Percentiles rank a stretch among this genome's conserved stretches.
These are phyloP conservation scores for Gastrophryne carolinensis DNA, from an alignment of 2,797 vertebrate genomes.

Conservation along the genomic window DNA sequence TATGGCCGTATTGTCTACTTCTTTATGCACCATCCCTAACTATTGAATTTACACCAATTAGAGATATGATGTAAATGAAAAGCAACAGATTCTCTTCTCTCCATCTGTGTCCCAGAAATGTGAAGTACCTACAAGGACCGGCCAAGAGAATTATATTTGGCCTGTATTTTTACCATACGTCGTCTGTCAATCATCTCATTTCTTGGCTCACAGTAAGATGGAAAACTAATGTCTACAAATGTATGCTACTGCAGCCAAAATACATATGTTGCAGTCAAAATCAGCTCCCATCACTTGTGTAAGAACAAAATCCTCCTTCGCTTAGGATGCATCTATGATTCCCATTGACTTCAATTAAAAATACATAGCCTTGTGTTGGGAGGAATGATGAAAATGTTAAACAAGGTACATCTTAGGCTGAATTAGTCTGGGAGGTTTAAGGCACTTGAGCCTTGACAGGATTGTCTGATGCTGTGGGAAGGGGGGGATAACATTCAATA, in stretches of 20 bases:
- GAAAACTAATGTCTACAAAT: neutral
- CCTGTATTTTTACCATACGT: neutral
- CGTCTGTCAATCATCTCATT: neutral
- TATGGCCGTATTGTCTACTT: too few species aligned
- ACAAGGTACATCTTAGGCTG: slow-evolving; percentile 21
- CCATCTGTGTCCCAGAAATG: too few species aligned
- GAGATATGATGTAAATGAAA: too few species aligned
- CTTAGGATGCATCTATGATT: neutral
- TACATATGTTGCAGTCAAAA: too few species aligned
- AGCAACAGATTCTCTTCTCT: too few species aligned
- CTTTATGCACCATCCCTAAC: too few species aligned
- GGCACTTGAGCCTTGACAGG: slow-evolving; percentile 22
- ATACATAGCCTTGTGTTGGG: slow-evolving; percentile 3
- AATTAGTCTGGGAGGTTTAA: slow-evolving; percentile 22
- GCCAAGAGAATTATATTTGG: neutral
- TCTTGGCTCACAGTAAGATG: neutral
- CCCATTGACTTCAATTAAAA: slow-evolving; percentile 1
- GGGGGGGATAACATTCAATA: slow-evolving; percentile 5
- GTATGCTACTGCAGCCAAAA: neutral
- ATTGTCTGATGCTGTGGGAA: slow-evolving; percentile 19
- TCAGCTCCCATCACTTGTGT: neutral
- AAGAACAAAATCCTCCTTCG: neutral
- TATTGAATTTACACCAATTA: too few species aligned
- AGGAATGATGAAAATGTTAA: slow-evolving; percentile 6
- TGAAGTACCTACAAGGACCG: neutral